These are phyloP conservation scores for Acanthoscelides obtectus DNA, from an alignment of 2,888 invertebrate genomes.

Conservation along the genomic window DNA sequence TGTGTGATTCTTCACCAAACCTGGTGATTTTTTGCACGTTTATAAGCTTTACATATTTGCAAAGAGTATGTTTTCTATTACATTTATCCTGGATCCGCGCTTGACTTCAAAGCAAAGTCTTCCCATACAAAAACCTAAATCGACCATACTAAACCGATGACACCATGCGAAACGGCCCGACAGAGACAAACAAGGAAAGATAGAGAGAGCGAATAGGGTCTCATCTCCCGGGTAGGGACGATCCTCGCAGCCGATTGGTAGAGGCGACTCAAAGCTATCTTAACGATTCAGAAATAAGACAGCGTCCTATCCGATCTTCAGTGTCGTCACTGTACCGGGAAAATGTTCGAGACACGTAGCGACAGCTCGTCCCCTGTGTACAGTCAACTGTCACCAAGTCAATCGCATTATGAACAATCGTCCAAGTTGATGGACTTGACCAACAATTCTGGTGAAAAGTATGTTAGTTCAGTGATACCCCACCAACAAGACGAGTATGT, in stretches of 20 bases:
- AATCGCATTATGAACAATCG: conserved; percentile 34
- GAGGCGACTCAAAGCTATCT: conserved; percentile 26
- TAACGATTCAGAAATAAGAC: conserved; percentile 27
- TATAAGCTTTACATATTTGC: too few species aligned
- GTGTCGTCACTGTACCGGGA: not conserved
- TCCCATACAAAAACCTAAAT: not conserved
- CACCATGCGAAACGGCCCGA: conserved; percentile 16
- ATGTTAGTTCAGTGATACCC: conserved; percentile 26
- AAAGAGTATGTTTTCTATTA: too few species aligned
- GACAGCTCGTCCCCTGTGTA: conserved; percentile 41
- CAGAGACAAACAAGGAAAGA: conserved; percentile 15
- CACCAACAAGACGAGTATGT: conserved; percentile 10
- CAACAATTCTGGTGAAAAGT: conserved; percentile 39
- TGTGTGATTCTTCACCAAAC: too few species aligned
- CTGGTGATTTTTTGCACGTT: too few species aligned
- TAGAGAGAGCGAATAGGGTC: conserved; percentile 15
- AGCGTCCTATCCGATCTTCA: conserved; percentile 22
- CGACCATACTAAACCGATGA: not conserved
- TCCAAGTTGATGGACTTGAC: conserved; percentile 45
- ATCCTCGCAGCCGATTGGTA: conserved; percentile 24
- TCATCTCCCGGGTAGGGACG: conserved; percentile 30
- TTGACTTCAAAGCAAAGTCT: too few species aligned
- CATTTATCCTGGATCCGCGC: too few species aligned
- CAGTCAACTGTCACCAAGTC: conserved; percentile 28
- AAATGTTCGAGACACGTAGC: conserved; percentile 41